These are phyloP conservation scores for Ichneumoninae sp. DNA, from an alignment of 2,888 invertebrate genomes.

Conservation along the genomic window DNA sequence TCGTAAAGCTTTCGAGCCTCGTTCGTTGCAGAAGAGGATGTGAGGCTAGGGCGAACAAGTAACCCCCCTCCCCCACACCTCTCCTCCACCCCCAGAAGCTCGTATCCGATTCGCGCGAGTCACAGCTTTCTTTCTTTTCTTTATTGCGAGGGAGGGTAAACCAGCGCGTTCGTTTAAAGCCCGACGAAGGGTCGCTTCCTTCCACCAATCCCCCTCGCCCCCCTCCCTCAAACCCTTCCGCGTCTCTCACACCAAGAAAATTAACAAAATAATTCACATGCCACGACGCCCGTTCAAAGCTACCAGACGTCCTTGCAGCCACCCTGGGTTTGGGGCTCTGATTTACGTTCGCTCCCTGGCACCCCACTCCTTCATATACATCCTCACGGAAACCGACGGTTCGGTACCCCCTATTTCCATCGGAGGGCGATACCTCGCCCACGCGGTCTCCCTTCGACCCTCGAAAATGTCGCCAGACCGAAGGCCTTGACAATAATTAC, in stretches of 20 bases:
- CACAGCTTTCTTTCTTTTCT: constrained; percentile 38
- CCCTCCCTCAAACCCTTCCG: constrained; percentile 8
- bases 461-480: constrained; percentile 48
- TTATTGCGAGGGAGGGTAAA: constrained; percentile 15
- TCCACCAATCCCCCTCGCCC: too few species aligned
- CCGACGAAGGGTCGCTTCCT: constrained; percentile 49
- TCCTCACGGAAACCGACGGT: background rate
- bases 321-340: background rate
- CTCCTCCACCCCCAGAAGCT: constrained; percentile 31
- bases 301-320: constrained; percentile 30
- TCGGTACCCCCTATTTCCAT: constrained; percentile 21
- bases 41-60: constrained; percentile 51
- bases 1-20: constrained; percentile 66
- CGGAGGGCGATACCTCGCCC: constrained; percentile 24
- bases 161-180: constrained; percentile 46
- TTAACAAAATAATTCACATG: constrained; percentile 75
- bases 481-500: constrained; percentile 65
- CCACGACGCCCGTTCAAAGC: constrained; percentile 59
- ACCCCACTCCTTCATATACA: background rate
- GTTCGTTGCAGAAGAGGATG: constrained; percentile 41
- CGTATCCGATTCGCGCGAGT: constrained; percentile 55
- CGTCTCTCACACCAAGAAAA: constrained; percentile 65
- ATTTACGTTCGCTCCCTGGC: constrained; percentile 23
- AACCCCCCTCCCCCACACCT: constrained; percentile 14
- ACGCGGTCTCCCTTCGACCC: constrained; percentile 45